These are phyloP conservation scores for Rachycentron canadum DNA, from an alignment of 2,797 vertebrate genomes.

Conservation along the genomic window DNA sequence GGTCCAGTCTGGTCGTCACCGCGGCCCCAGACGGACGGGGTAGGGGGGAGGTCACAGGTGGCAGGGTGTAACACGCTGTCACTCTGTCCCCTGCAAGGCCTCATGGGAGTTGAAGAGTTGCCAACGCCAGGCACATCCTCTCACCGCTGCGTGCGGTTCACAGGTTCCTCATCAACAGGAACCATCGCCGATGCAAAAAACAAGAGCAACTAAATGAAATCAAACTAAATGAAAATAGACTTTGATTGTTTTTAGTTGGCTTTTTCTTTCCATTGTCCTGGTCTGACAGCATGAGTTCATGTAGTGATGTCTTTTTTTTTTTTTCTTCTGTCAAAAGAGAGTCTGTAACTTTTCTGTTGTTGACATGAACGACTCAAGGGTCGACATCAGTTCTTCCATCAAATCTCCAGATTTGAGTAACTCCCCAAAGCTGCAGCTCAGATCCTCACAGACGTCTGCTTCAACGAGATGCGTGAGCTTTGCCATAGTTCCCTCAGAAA, in stretches of 20 bases:
- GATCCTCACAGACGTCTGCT: constrained; percentile 15
- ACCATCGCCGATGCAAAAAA: constrained; percentile 42
- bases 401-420: constrained; percentile 7
- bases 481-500: constrained; percentile 26
- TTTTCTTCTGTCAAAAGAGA: constrained; percentile 3
- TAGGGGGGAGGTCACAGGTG: constrained; percentile 37
- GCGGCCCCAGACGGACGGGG: constrained; percentile 28
- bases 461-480: constrained; percentile 28
- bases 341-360: constrained; percentile 26
- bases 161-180: constrained; percentile 39
- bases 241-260: constrained; percentile 77
- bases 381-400: constrained; percentile 41
- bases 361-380: constrained; percentile 22
- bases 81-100: constrained; percentile 66
- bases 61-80: constrained; percentile 40
- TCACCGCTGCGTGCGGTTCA: constrained; percentile 28
- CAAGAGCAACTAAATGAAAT: constrained; percentile 44
- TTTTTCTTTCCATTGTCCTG: constrained; percentile 73
- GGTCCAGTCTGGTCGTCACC: constrained; percentile 33
- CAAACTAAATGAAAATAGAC: constrained; percentile 65
- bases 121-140: constrained; percentile 1
- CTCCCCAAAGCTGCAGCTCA: constrained; percentile 33
- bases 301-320: constrained; percentile 41
- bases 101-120: constrained; percentile 62
- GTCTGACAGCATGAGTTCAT: constrained; percentile 50